phyloP scores from a whole-genome alignment of 2,797 vertebrate species.

The Dendrocincla tyrannina region DNA sequence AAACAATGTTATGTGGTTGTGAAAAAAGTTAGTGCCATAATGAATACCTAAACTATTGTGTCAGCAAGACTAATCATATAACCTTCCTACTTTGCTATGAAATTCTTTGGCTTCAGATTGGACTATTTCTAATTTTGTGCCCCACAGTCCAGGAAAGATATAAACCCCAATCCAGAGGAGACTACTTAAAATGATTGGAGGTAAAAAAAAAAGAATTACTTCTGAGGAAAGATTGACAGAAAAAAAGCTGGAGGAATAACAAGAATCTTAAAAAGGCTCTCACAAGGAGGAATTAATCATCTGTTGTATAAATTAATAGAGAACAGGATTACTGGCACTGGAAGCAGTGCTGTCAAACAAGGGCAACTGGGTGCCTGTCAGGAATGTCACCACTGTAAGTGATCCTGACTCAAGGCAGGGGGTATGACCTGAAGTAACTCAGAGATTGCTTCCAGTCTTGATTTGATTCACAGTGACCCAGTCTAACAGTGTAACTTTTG shows the following conservation, averaged over 20 bases:
- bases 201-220: not conserved
- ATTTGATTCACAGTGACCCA: not conserved
- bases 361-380: not conserved
- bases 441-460: not conserved
- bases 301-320: not conserved
- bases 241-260: not conserved
- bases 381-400: not conserved
- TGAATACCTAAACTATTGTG: not conserved
- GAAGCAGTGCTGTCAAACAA: not conserved
- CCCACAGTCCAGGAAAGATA: not conserved
- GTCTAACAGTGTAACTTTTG: not conserved
- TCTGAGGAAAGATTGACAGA: not conserved
- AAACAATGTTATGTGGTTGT: not conserved
- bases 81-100: not conserved
- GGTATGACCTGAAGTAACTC: not conserved
- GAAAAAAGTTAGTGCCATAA: not conserved
- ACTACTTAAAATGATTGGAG: not conserved
- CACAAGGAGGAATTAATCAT: not conserved
- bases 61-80: not conserved
- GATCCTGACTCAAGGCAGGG: not conserved
- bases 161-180: not conserved
- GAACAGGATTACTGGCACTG: not conserved
- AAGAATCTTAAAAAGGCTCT: not conserved
- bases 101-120: not conserved
- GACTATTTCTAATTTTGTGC: not conserved